Evolutionary conservation across 53 echinoderm and acorn worm species (phyloP).

Genomic region (Astropecten irregularis): DNA sequence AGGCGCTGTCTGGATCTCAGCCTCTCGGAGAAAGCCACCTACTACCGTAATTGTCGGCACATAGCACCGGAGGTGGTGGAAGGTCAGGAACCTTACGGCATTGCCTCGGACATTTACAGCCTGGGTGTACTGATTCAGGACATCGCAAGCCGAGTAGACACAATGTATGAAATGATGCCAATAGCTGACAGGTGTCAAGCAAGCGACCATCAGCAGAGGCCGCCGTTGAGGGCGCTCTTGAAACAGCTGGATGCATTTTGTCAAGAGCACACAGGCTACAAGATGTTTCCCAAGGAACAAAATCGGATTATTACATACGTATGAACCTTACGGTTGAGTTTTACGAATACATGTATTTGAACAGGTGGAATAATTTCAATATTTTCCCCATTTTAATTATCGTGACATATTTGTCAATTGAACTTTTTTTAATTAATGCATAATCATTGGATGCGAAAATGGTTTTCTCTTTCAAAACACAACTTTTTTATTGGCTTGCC

Average conservation of each 20-base stretch:
- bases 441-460: too few relatives aligned
- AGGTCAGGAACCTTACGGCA: constrained; percentile 24
- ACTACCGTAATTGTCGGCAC: constrained; percentile 21
- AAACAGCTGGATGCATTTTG: constrained; percentile 8
- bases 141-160: not conserved
- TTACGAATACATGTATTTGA: not conserved
- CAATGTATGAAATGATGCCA: not conserved
- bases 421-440: too few relatives aligned
- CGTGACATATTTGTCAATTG: too few relatives aligned
- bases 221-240: not conserved
- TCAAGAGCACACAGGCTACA: constrained; percentile 18
- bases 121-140: constrained; percentile 14
- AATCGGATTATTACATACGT: constrained; percentile 8
- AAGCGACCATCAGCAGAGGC: not conserved
- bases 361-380: too few relatives aligned
- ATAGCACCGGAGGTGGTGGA: constrained; percentile 33
- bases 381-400: too few relatives aligned
- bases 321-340: too few relatives aligned
- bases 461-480: too few relatives aligned
- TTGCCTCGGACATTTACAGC: constrained; percentile 28
- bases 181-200: not conserved
- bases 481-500: too few relatives aligned
- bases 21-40: constrained; percentile 9
- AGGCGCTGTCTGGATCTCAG: constrained; percentile 1
- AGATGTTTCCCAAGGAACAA: not conserved